Evolutionary conservation across 2,797 vertebrate species (phyloP), one percentile per base, ranked within the genome.

Genomic region (Thripadectes ignobilis): DNA sequence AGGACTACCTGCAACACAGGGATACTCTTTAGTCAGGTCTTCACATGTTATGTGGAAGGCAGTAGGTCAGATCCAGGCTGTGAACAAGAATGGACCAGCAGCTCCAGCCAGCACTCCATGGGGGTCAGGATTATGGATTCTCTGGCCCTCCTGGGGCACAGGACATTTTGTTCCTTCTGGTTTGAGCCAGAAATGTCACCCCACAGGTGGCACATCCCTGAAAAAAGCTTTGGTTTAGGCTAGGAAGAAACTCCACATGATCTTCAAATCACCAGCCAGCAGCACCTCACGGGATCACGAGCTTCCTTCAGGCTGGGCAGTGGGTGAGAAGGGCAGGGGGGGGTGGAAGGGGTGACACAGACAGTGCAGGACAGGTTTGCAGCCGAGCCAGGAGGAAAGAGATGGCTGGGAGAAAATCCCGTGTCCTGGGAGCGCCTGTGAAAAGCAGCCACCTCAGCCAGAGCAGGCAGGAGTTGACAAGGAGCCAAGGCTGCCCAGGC

Each of bases 241-340:
- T 75, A 54, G 8, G 13, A 10, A 3, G 27, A 52, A 41, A 3
- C 0, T 2, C 5, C 10, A 22, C 20, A 10, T 1, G 30, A 57
- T 52, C 24, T 69, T 43, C 61, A 80, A 68, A 69, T 39, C 63
- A 26, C 7, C 22, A 74, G 14, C 14, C 66, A 66, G 43, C 27
- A 66, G 14, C 63, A 76, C 10, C 54, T 51, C 21, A 7, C 0
- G 0, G 34, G 59, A 65, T n/a, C 7, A 43, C 1, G 32, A 71
- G 41, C 39, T 36, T 32, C 43, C 52, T 34, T 27, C 21, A 12
- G 57, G 30, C 34, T 69, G 51, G 13, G 24, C 38, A 38, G 24
- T 1, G 82, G 58, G 26, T 61, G 69, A 73, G 86, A 51, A 62
- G 17, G 22, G 24, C 4, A 29, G 8, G 16, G 23, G 36, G 8